Percentiles rank a stretch among this genome's conserved stretches.
These are phyloP conservation scores for Temnothorax longispinosus DNA, from an alignment of 1,140 invertebrate genomes.

Conservation along the genomic window DNA sequence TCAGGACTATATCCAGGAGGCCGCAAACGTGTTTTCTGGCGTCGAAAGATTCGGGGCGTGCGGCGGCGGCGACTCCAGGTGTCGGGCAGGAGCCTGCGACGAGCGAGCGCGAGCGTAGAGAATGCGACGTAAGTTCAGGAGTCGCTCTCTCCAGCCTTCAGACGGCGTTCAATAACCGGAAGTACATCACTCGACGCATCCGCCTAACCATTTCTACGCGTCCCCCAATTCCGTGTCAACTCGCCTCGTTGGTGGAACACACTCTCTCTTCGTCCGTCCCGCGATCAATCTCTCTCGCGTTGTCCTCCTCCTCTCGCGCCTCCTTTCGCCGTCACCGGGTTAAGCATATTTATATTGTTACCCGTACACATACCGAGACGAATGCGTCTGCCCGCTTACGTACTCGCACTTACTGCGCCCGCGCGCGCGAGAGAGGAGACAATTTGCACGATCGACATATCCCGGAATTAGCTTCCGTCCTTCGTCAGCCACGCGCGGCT, in stretches of 20 bases:
- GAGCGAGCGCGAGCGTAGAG: not conserved
- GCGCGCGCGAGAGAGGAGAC: not conserved
- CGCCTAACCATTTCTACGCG: conserved; percentile 78
- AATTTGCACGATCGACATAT: conserved; percentile 56
- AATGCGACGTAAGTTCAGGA: conserved; percentile 64
- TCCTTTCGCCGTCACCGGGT: conserved; percentile 34
- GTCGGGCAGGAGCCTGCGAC: conserved; percentile 55
- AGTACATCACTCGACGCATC: conserved; percentile 80
- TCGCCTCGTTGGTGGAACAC: conserved; percentile 60
- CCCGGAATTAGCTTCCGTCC: conserved; percentile 52
- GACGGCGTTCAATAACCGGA: conserved; percentile 80
- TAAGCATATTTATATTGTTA: conserved; percentile 49
- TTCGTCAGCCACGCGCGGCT: conserved; percentile 61
- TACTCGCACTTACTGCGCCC: not conserved
- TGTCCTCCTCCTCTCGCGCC: not conserved
- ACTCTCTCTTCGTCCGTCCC: conserved; percentile 44
- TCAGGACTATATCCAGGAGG: conserved; percentile 64
- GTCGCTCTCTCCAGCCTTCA: conserved; percentile 71
- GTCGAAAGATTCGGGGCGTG: conserved; percentile 44
- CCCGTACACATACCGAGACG: conserved; percentile 4
- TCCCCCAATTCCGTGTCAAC: conserved; percentile 73
- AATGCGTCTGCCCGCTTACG: not conserved
- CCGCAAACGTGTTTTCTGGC: conserved; percentile 36
- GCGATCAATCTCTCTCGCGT: not conserved
- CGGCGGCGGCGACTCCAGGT: conserved; percentile 63